phyloP scores from a whole-genome alignment of 2,113 vertebrate species.

The Calypte anna region DNA sequence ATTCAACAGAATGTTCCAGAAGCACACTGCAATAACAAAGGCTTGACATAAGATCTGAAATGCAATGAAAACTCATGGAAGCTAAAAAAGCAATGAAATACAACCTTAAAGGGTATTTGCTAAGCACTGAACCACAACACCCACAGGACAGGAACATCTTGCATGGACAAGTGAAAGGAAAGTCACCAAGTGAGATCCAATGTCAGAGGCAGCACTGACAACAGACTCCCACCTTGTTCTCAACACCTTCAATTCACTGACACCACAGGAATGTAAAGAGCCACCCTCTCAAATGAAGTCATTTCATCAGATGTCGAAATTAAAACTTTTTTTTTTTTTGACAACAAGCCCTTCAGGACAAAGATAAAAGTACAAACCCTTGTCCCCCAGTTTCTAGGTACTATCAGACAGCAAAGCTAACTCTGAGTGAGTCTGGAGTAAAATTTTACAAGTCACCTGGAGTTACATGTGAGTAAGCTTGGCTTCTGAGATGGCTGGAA shows the following conservation, averaged over 20 bases:
- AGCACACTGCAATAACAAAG: not conserved
- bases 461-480: not conserved
- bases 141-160: rapidly evolving
- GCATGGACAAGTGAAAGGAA: not conserved
- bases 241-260: not conserved
- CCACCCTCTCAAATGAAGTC: not conserved
- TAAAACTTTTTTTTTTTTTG: not conserved
- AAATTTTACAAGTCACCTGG: not conserved
- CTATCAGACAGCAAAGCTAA: not conserved
- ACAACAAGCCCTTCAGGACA: not conserved
- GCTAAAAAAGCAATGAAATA: not conserved
- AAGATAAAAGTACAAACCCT: not conserved
- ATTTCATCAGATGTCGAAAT: not conserved
- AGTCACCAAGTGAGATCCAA: not conserved
- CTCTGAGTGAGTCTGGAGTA: not conserved
- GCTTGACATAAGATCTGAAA: rapidly evolving
- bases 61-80: not conserved
- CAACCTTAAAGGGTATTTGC: not conserved
- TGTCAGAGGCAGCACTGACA: not conserved
- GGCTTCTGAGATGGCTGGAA: not conserved
- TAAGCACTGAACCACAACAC: not conserved
- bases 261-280: not conserved
- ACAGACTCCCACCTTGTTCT: not conserved
- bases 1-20: not conserved
- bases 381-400: not conserved